Conservation (phyloP, 2,113 vertebrate genomes). For the Toxotes jaculatrix region DNA sequence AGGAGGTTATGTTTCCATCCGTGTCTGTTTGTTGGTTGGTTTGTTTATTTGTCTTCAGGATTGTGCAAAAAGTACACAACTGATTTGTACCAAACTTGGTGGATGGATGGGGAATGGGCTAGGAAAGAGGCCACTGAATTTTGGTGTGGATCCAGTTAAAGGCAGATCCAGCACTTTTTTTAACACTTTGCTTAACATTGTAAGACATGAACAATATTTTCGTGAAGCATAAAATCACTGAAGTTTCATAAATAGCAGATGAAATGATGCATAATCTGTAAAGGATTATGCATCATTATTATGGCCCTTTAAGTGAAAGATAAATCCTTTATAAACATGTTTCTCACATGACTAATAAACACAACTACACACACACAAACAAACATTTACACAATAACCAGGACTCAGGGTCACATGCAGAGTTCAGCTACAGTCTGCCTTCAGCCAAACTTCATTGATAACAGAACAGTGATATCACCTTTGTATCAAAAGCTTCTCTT, state of each 20-base stretch:
- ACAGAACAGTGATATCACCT: conserved; percentile 17
- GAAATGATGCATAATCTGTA: background rate
- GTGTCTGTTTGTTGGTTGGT: no score
- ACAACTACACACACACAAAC: background rate
- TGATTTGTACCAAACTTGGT: no score
- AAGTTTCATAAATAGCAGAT: no score
- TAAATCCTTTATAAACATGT: background rate
- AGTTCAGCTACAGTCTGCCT: background rate
- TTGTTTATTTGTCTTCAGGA: no score
- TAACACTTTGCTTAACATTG: no score
- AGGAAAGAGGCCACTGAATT: no score
- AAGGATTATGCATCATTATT: background rate
- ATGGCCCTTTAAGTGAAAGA: background rate
- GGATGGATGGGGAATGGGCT: no score
- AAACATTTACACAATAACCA: conserved; percentile 2
- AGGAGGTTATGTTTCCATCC: no score
- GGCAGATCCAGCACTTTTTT: no score
- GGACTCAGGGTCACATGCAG: background rate
- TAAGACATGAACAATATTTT: background rate
- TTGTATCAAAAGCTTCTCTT: conserved; percentile 6
- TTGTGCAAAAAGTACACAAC: no score
- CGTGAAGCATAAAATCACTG: background rate
- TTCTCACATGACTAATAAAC: background rate
- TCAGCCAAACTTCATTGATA: background rate
- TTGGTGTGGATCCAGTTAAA: no score